Base-by-base conservation (phyloP, 2,113 vertebrate species). In the Chaetops frenatus region DNA sequence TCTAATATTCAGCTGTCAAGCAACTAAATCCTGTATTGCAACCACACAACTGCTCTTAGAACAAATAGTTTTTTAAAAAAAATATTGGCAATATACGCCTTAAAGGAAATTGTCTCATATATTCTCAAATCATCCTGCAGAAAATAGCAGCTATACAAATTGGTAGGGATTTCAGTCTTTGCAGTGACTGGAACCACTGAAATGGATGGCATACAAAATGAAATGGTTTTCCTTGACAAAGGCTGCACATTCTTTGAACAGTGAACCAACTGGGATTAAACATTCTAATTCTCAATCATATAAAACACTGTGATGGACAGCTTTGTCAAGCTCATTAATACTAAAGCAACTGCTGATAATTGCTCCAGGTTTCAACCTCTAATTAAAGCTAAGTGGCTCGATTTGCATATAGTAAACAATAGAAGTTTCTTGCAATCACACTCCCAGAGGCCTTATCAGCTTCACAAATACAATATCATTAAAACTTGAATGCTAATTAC, bases 351-450 rank as follows among this genome's bases (percentile, higher is more conserved):
- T 96, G 86, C 95, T 97, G 96, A 96, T 97, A 97, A 98, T 96
- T 97, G 94, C 96, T 97, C 96, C 97, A 97, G 96, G 96, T 98
- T 98, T 96, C 96, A 97, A 96, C 89, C 95, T 94, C 97, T 97
- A 98, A 98, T 98, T 98, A 98, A 98, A 97, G 89, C 92, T 97
- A 98, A 98, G 95, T 97, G 95, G 95, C 35, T 95, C 60, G n/a
- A 98, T 98, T 97, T 98, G 96, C 97, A 98, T 97, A 97, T 54
- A 97, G 97, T 97, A 98, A 97, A 98, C 95, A 97, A 97, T 93
- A 96, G 92, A 96, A 97, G 62, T 96, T 93, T 96, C 88, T 97
- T 97, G 88, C 73, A 95, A 88, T 77, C 77, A 51, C 38, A 87
- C 79, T 97, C 95, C 95, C 97, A 87, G 64, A 95, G 96, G 97